Base-by-base conservation (phyloP, 2,888 invertebrate genomes). In the Erebia ligea region DNA sequence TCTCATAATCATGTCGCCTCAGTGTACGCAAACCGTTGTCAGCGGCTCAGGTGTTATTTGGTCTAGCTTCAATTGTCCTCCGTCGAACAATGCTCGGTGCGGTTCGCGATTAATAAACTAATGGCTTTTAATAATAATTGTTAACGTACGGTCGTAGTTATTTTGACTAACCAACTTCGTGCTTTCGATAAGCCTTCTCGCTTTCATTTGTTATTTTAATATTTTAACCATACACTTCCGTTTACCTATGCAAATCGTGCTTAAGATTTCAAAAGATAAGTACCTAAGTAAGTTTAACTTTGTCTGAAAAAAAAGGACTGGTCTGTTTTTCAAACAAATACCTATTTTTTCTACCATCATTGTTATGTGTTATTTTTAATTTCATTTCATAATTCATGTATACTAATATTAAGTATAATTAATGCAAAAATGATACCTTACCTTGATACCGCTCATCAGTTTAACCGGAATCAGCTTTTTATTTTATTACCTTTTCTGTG, bases 161-260 rank as follows among this genome's bases (percentile, higher is more conserved):
- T 92, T 91, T 92, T 89, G 91, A 91, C 92, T 91, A 90, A 87
- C 86, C 83, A 87, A 79, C 81, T 87, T 85, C 90, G 89, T 90
- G 88, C 87, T 81, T 83, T 80, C 84, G 91, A 92, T 92, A 91
- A 92, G 85, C 88, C 82, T 75, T 75, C 75, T 78, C 77, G 73
- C 76, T 81, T 85, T 86, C 86, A 83, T 87, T 86, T 87, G 85
- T 89, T 89, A 85, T 84, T 84, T 75, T 83, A 87, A 85, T 79
- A 61, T 59, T 84, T 83, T 82, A 85, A 87, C 85, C 77, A 82
- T 80, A 75, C 77, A 87, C 86, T 76, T 71, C 74, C 54, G 64
- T 57, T 74, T 71, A 34, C 34, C 34, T 34, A 34, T 69, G 58
- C 56, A 48, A 48, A 45, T 67, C 34, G 57, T 58, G 45, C 63